A percentile compares a stretch with the other conserved stretches of the same genome.
phyloP scores from a whole-genome alignment of 1,140 invertebrate genomes.

The Pollicipes pollicipes region DNA sequence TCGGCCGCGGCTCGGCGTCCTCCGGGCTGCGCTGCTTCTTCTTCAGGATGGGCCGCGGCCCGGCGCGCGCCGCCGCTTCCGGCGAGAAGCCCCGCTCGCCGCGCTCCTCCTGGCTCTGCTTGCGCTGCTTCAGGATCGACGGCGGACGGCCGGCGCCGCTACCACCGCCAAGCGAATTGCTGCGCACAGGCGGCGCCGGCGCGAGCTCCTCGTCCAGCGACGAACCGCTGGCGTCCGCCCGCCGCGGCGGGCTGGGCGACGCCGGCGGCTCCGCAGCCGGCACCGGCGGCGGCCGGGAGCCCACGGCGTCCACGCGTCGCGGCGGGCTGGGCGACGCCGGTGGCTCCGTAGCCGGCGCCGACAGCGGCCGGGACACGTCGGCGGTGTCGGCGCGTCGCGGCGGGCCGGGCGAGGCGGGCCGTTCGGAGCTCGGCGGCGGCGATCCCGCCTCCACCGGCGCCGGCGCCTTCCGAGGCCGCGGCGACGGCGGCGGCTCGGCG shows the following conservation, averaged over 20 bases:
- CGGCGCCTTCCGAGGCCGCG: no score
- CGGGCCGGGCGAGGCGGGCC: no score
- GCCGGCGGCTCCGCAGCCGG: background rate
- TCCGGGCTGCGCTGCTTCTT: conserved; percentile 35
- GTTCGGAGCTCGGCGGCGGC: no score
- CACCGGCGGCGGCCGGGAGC: no score
- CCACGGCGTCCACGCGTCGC: background rate
- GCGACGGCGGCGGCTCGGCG: background rate
- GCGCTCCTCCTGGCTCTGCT: background rate
- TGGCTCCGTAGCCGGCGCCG: background rate
- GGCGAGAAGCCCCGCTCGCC: conserved; percentile 22
- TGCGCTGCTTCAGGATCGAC: background rate
- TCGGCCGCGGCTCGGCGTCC: conserved; percentile 41
- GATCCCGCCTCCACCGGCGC: background rate
- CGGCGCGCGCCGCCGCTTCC: conserved; percentile 37
- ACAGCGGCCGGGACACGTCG: no score
- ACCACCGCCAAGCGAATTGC: background rate
- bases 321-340: no score
- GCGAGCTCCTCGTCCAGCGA: background rate
- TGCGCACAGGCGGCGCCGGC: background rate
- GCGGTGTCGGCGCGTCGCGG: no score
- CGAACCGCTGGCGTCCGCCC: no score
- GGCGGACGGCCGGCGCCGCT: no score
- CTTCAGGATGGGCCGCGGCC: conserved; percentile 57
- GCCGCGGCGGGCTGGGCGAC: background rate